Conservation (phyloP, 2,888 invertebrate genomes). For the Pasiphila rectangulata region DNA sequence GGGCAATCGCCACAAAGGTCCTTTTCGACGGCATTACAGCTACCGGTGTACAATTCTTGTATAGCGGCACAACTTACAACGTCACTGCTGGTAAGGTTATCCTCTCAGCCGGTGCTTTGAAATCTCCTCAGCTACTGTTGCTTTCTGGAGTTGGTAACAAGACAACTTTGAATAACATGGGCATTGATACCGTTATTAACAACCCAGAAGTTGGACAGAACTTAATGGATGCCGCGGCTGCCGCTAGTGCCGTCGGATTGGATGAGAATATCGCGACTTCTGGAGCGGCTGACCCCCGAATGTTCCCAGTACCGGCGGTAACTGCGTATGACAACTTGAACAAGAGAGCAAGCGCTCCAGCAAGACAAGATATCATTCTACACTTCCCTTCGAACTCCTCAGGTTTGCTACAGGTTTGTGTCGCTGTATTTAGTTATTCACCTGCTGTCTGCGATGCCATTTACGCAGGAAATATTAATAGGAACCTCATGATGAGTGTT, state of each 20-base stretch:
- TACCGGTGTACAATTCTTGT: conserved; percentile 38
- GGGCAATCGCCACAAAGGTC: conserved; percentile 16
- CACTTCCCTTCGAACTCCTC: conserved; percentile 30
- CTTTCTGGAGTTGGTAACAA: conserved; percentile 49
- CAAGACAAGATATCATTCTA: conserved; percentile 7
- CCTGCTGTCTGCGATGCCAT: conserved; percentile 37
- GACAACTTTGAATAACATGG: conserved; percentile 32
- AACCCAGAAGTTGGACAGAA: conserved; percentile 24
- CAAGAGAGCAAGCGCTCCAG: neutral
- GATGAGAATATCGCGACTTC: neutral
- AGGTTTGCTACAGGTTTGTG: conserved; percentile 36
- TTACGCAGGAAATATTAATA: conserved; percentile 20
- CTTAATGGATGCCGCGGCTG: conserved; percentile 28
- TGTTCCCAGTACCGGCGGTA: conserved; percentile 34
- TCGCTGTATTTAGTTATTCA: conserved; percentile 35
- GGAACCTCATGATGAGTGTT: conserved; percentile 16
- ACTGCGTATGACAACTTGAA: conserved; percentile 14
- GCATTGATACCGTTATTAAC: conserved; percentile 34
- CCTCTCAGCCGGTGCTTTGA: conserved; percentile 45
- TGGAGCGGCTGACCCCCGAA: conserved; percentile 1
- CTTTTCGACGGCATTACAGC: conserved; percentile 43
- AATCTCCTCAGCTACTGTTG: conserved; percentile 45
- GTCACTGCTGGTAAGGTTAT: conserved; percentile 42
- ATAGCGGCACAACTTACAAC: conserved; percentile 22
- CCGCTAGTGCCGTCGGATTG: neutral